Conservation (phyloP, 2,797 vertebrate species). For the Odontamblyopus rebecca region DNA sequence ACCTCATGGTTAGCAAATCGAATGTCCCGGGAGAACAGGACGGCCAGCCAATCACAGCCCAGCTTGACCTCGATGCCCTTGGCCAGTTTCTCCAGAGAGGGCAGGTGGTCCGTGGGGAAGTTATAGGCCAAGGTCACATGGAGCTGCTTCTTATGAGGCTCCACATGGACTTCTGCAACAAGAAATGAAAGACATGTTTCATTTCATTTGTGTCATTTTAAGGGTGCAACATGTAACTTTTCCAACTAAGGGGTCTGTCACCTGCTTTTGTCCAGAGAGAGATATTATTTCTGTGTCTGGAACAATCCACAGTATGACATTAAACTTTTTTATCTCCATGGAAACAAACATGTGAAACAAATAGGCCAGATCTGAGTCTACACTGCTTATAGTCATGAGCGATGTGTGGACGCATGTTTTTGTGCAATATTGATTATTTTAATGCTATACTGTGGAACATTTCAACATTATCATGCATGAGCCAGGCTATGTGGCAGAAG, state of each 20-base stretch:
- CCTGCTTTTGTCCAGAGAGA: no score
- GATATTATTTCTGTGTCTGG: no score
- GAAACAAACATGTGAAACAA: no score
- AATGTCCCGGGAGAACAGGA: slow-evolving; percentile 93
- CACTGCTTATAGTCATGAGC: no score
- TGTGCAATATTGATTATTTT: not conserved
- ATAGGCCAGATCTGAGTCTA: no score
- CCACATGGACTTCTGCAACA: slow-evolving; percentile 87
- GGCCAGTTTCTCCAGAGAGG: slow-evolving; percentile 89
- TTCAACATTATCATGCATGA: no score
- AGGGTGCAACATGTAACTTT: no score
- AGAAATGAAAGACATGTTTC: not conserved
- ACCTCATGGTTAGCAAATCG: slow-evolving; percentile 95
- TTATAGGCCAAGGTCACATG: slow-evolving; percentile 95
- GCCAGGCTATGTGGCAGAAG: no score
- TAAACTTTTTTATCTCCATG: no score
- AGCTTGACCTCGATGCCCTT: slow-evolving; percentile 89
- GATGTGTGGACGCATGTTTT: no score
- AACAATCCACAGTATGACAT: no score
- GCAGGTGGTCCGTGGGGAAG: slow-evolving; percentile 87
- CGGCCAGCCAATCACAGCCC: slow-evolving; percentile 92
- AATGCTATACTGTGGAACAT: not conserved
- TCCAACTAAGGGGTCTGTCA: no score
- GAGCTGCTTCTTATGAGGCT: slow-evolving; percentile 96
- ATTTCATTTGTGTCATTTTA: not conserved